Evolutionary conservation across 2,888 invertebrate genomes (phyloP), one percentile per base, ranked within the genome.

Genomic region (Tineola bisselliella): DNA sequence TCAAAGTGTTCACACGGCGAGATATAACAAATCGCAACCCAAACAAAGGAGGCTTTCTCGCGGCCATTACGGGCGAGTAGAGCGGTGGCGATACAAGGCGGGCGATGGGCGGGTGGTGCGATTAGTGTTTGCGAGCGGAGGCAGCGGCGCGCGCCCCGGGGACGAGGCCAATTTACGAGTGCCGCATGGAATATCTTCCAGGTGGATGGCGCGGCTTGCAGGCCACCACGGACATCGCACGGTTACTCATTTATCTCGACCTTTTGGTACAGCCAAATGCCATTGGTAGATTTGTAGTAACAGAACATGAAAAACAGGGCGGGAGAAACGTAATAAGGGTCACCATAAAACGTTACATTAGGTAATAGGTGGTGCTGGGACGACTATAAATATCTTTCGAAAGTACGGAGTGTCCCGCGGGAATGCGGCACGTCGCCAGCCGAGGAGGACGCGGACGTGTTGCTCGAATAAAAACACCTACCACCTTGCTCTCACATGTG

Each of bases 301-400:
- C 48, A 8, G 5, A 38, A 48, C 17, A 44, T 44, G 44, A 44
- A 13, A n/a, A n/a, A 44, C 44, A 74, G 75, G 75, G 73, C 72
- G 71, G 73, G 75, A 74, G 77, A 74, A 76, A 79, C 81, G 84
- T 84, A 87, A 87, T 86, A 86, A 86, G 86, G 83, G 81, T 77
- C 70, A 82, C 82, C 86, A 84, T 87, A 87, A 87, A 87, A 84
- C 74, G 86, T 84, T 78, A 84, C 84, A 84, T 86, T 84, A 86
- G 84, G 84, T 84, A 84, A 83, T 79, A 81, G 84, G 81, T 81
- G 84, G 83, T 84, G 83, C 82, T 82, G 82, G 82, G 81, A 77
- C 81, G 79, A 83, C 84, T 81, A 86, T 87, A 87, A 87, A 87
- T 87, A 87, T 87, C 81, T 80, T 84, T 84, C 77, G 84, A 77